Base-by-base conservation (phyloP, 2,113 vertebrate genomes). In the Malaclemys terrapin region DNA sequence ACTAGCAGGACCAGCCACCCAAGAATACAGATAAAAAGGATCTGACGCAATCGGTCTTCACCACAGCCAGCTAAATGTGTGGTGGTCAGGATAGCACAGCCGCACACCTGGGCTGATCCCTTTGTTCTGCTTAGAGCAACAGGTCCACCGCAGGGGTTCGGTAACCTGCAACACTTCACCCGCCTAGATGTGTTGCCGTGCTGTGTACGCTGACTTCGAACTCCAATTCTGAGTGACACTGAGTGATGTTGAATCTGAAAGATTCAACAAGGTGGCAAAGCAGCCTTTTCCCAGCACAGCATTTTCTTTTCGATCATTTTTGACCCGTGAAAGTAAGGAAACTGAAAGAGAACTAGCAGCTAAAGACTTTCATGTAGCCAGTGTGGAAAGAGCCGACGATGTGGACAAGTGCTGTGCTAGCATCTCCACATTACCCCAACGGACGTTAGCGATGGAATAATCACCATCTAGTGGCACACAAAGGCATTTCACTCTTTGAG, bases 401-500 rank as follows among this genome's bases (percentile, higher is more conserved):
- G 2, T 42, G 53, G n/a, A 2, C 1, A 80, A 86, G 50, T 0
- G 0, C 27, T 2, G 56, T 4, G 72, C 88, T 38, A 24, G 80
- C 45, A 59, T 85, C 75, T 42, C 52, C 85, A 29, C 52, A 13
- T n/a, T 22, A 5, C 35, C 90, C 25, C 50, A 10, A 29, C 50
- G 11, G 2, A 2, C 49, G 80, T 62, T 84, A 10, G 2, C 22
- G 87, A 65, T 79, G 89, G 91, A 96, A 92, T n/a, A 96, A 5
- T 85, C 95, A 95, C 97, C 95, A 97, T 89, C 96, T 93, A 96
- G 96, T 93, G 96, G 95, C 24, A 89, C 0, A 0, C 1, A 75
- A 86, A 82, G 86, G 94, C 94, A 96, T 75, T 96, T 96, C 96
- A 96, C 53, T 92, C 90, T 3, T 81, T 27, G 19, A 47, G 38